A percentile compares a stretch with the other conserved stretches of the same genome.
These are phyloP conservation scores for Diplodus puntazzo DNA, from an alignment of 2,797 vertebrate species.

Conservation along the genomic window DNA sequence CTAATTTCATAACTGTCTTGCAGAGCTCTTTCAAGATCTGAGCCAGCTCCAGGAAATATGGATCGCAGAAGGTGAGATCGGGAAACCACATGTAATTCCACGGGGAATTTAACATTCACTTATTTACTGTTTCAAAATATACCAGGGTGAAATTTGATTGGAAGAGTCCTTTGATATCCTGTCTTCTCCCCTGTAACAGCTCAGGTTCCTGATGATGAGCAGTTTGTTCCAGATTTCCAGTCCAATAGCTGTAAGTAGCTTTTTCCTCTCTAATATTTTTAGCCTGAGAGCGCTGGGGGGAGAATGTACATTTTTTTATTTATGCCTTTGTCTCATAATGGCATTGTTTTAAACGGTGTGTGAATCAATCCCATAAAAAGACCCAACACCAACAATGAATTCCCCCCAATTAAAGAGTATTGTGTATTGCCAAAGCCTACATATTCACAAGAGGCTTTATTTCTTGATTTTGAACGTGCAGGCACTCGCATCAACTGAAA, in stretches of 20 bases:
- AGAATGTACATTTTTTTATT: neutral
- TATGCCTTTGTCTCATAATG: neutral
- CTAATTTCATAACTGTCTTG: constrained; percentile 38
- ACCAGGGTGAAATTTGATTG: neutral
- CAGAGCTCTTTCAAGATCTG: constrained; percentile 97
- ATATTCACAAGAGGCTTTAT: no score
- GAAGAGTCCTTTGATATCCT: neutral
- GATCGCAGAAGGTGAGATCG: constrained; percentile 94
- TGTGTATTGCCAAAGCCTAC: no score
- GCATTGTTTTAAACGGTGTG: no score
- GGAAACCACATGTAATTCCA: no score
- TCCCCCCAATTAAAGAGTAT: no score
- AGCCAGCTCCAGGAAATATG: constrained; percentile 96
- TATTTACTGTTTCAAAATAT: neutral
- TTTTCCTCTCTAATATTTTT: constrained; percentile 29
- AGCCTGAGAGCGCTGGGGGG: neutral
- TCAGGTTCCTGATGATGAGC: constrained; percentile 95
- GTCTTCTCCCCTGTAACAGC: constrained; percentile 71
- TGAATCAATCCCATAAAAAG: neutral
- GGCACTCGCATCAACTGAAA: no score
- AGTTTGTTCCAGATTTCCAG: constrained; percentile 98
- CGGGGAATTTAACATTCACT: no score
- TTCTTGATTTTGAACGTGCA: no score
- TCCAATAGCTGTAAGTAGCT: constrained; percentile 92
- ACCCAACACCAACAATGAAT: no score